Conservation (phyloP, 2,797 vertebrate genomes). For the Brotogeris chrysoptera region DNA sequence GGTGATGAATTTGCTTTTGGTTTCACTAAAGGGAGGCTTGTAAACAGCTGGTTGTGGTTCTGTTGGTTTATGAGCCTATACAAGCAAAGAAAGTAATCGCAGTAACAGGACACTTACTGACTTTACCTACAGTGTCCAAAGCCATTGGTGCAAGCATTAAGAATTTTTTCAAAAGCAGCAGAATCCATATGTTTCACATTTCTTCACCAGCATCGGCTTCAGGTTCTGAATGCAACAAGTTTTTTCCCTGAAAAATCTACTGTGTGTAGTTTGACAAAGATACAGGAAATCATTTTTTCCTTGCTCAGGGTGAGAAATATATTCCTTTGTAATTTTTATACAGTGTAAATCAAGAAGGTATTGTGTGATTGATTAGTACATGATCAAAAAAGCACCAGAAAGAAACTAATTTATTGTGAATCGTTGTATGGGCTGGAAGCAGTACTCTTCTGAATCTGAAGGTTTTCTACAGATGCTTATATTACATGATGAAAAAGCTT, state of each 20-base stretch:
- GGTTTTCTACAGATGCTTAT: background rate
- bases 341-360: background rate
- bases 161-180: background rate
- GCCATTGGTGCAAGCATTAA: background rate
- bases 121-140: background rate
- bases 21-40: background rate
- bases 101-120: background rate
- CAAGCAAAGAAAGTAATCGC: background rate
- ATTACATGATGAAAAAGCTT: background rate
- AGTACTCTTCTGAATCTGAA: background rate
- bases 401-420: background rate
- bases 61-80: background rate
- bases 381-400: background rate
- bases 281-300: background rate
- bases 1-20: background rate
- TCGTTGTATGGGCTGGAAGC: background rate
- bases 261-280: background rate
- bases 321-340: background rate
- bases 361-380: background rate
- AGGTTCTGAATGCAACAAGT: background rate
- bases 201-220: accelerated
- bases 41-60: background rate
- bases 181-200: background rate
- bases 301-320: background rate
- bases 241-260: background rate